Evolutionary conservation across 2,888 invertebrate species (phyloP).

Genomic region (Pseudeuparius sepicola): DNA sequence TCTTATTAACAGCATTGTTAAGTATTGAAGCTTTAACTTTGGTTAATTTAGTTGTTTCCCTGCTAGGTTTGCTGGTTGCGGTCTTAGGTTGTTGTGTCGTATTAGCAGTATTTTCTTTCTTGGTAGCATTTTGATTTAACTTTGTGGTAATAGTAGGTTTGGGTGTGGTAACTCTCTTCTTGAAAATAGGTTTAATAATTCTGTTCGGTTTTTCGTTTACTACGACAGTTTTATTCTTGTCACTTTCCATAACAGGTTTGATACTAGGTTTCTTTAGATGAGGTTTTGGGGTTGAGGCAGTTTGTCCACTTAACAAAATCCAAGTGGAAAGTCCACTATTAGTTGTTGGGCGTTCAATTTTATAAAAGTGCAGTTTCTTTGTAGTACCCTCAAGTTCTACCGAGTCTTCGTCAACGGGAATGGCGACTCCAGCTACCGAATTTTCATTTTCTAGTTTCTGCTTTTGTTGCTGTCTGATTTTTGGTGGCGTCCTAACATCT

Average conservation of each 20-base stretch:
- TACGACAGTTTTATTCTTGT: slow-evolving; percentile 22
- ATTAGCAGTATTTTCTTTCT: slow-evolving; percentile 18
- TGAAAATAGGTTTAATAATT: slow-evolving; percentile 32
- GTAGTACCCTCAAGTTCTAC: slow-evolving; percentile 30
- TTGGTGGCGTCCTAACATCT: slow-evolving; percentile 55
- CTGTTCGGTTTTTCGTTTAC: slow-evolving; percentile 22
- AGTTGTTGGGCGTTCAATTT: slow-evolving; percentile 42
- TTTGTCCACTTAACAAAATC: slow-evolving; percentile 56
- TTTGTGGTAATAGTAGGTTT: slow-evolving; percentile 22
- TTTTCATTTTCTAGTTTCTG: slow-evolving; percentile 38
- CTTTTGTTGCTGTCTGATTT: slow-evolving; percentile 46
- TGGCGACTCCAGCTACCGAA: slow-evolving; percentile 51
- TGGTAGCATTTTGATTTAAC: slow-evolving; percentile 17
- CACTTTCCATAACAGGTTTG: slow-evolving; percentile 19
- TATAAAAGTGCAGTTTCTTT: slow-evolving; percentile 35
- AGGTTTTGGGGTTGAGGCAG: slow-evolving; percentile 29
- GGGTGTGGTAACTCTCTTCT: slow-evolving; percentile 32
- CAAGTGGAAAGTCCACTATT: slow-evolving; percentile 63
- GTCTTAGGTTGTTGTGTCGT: slow-evolving; percentile 37
- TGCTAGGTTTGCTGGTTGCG: slow-evolving; percentile 26
- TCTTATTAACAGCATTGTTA: slow-evolving; percentile 42
- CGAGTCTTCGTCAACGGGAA: slow-evolving; percentile 33
- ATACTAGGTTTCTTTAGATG: slow-evolving; percentile 21
- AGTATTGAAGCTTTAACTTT: slow-evolving; percentile 54
- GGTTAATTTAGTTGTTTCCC: slow-evolving; percentile 35